Conservation (phyloP, 2,888 invertebrate species). For the Hyposoter didymator region DNA sequence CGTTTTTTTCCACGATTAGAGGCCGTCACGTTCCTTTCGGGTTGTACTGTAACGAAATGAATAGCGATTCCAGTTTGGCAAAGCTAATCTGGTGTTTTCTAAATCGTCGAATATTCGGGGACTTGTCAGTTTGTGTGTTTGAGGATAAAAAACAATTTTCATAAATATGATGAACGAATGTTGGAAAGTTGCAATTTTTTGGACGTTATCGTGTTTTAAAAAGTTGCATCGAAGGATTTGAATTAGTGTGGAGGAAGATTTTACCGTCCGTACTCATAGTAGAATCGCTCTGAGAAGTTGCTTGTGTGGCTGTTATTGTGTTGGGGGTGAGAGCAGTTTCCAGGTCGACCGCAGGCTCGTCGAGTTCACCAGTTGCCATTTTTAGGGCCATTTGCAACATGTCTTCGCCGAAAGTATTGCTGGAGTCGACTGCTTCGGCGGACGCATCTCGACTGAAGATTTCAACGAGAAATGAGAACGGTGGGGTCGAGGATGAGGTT, state of each 20-base stretch:
- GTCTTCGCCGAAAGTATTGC: slow-evolving; percentile 91
- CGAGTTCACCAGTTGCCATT: slow-evolving; percentile 93
- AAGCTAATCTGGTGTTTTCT: neutral
- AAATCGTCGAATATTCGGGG: neutral
- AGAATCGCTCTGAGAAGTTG: slow-evolving; percentile 74
- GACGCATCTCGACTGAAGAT: slow-evolving; percentile 78
- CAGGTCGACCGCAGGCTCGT: slow-evolving; percentile 93
- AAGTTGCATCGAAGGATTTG: neutral
- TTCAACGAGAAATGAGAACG: neutral
- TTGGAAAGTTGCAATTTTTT: too few species aligned
- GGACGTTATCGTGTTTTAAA: too few species aligned
- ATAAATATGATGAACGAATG: too few species aligned
- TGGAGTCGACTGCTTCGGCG: slow-evolving; percentile 86
- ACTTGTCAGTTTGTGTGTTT: neutral
- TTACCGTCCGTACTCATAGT: slow-evolving; percentile 78
- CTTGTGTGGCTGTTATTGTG: slow-evolving; percentile 89
- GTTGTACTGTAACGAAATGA: slow-evolving; percentile 56
- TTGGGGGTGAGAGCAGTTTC: slow-evolving; percentile 93
- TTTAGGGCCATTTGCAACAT: slow-evolving; percentile 94
- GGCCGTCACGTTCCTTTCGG: slow-evolving; percentile 73
- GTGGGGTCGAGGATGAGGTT: neutral
- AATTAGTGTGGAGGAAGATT: neutral
- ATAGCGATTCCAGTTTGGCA: neutral
- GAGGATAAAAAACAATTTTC: neutral
- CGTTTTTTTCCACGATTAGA: slow-evolving; percentile 81